These are phyloP conservation scores for Meda fulgida DNA, from an alignment of 2,797 vertebrate species.

Conservation along the genomic window DNA sequence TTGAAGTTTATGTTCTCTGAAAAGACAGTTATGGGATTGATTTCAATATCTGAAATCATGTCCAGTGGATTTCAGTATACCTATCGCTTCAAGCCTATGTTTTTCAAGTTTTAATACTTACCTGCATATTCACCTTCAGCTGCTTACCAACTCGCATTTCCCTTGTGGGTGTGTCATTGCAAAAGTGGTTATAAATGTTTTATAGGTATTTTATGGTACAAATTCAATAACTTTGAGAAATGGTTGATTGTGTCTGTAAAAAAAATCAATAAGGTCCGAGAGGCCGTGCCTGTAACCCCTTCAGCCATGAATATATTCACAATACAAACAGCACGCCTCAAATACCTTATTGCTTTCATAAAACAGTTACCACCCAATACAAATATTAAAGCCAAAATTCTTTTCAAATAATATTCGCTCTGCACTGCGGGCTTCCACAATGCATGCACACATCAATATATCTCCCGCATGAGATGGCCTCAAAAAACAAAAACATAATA, in stretches of 20 bases:
- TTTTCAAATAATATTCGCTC: too few species aligned
- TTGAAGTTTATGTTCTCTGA: not conserved
- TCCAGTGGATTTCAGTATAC: not conserved
- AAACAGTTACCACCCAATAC: not conserved
- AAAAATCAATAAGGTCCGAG: too few species aligned
- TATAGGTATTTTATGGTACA: not conserved
- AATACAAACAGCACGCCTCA: not conserved
- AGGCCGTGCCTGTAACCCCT: too few species aligned
- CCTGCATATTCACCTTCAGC: too few species aligned
- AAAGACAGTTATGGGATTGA: not conserved
- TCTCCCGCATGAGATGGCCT: not conserved
- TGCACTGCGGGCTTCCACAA: too few species aligned
- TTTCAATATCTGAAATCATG: not conserved
- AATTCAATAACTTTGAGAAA: not conserved
- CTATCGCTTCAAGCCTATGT: too few species aligned
- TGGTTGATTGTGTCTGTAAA: not conserved
- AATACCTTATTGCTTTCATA: not conserved
- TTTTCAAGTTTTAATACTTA: too few species aligned
- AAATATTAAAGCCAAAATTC: not conserved
- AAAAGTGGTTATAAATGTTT: not conserved
- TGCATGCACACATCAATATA: too few species aligned
- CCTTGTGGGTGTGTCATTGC: too few species aligned
- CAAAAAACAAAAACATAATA: not conserved
- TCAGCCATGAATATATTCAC: not conserved
- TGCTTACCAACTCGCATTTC: too few species aligned